Evolutionary conservation across 2,797 vertebrate species (phyloP), one percentile per base, ranked within the genome.

Genomic region (Buphagus erythrorhynchus): DNA sequence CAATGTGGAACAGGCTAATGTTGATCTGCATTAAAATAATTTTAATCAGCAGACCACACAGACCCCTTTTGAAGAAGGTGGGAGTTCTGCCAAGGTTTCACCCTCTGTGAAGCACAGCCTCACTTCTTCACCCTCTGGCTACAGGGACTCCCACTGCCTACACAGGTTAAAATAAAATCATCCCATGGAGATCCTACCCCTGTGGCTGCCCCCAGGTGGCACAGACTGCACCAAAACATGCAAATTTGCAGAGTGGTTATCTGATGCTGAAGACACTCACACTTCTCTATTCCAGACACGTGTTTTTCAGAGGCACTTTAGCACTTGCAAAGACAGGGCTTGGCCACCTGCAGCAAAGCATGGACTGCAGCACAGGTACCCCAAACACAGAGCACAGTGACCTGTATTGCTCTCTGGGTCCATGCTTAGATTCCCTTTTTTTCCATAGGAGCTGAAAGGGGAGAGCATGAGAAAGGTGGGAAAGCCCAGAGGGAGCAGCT

Each of bases 191-290:
- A 58, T 82, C 15, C 40, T 40, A 59, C 16, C 22, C 26, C 26
- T 0, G 2, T 2, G 2, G 66, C 59, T 12, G 3, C 52, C 76
- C 48, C 40, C 20, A 1, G 29, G 45, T 1, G 2, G 31, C 43
- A 8, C 1, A 82, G 59, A 42, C 25, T 52, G 80, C 55, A 76
- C 63, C 55, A 49, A 75, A 81, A 55, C 31, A 40, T 46, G 63
- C 36, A 69, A 10, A 73, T 69, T 45, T 29, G 2, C 36, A 31
- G 8, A n/a, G 51, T 36, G 62, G 21, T n/a, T 82, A 29, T 91
- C 82, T 74, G 49, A 45, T 6, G 1, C 11, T 54, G 63, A 69
- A 42, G 63, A 38, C 20, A 11, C 15, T 86, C 18, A 2, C 18
- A 2, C 52, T 74, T 77, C 45, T 40, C 38, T 46, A 1, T 76